Conservation (phyloP, 2,113 vertebrate species). For the Larimichthys crocea region DNA sequence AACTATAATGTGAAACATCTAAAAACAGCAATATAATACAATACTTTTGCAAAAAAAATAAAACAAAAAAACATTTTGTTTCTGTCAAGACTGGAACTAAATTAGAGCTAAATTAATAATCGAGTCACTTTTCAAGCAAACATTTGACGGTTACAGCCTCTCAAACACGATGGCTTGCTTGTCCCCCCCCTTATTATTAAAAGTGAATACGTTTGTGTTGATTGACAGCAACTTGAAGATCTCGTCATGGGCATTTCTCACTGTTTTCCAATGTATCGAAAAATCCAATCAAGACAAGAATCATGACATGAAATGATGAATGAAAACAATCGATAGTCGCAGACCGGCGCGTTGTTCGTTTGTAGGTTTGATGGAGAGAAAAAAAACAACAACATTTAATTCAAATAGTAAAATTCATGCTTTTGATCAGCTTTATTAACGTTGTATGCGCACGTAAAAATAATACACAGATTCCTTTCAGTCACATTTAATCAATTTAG, state of each 20-base stretch:
- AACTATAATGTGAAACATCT: background rate
- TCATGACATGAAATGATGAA: background rate
- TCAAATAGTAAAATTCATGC: background rate
- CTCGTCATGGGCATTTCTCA: background rate
- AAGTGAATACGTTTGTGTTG: background rate
- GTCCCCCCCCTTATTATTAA: background rate
- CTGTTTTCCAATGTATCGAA: background rate
- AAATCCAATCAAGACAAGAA: background rate
- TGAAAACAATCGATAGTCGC: background rate
- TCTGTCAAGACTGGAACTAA: background rate
- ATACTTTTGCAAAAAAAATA: background rate
- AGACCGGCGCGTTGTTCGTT: background rate
- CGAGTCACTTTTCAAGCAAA: background rate
- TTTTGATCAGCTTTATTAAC: background rate
- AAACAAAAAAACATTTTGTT: background rate
- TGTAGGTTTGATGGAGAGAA: background rate
- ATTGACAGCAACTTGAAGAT: background rate
- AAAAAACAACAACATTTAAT: conserved; percentile 1
- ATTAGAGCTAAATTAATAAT: background rate
- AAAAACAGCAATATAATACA: background rate
- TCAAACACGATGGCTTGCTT: background rate
- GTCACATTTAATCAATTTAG: conserved; percentile 16
- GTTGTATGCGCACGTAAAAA: background rate
- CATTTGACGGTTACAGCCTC: background rate
- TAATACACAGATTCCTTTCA: conserved; percentile 2